Conservation (phyloP, 2,113 vertebrate species). For the Calidris pugnax region DNA sequence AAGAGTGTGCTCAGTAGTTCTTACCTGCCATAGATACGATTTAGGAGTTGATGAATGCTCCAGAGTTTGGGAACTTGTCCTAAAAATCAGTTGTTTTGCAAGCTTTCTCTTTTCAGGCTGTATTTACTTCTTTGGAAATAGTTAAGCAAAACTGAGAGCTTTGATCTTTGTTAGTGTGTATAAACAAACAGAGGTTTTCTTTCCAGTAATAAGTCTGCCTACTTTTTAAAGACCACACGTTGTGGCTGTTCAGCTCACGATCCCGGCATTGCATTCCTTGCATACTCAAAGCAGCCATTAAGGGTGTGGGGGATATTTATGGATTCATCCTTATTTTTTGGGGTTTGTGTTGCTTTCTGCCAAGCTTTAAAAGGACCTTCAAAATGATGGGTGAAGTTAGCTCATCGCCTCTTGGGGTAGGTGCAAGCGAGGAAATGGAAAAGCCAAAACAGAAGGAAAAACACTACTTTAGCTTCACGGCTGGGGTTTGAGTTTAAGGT, state of each 20-base stretch:
- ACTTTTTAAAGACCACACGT: neutral
- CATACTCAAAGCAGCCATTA: neutral
- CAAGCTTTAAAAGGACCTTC: neutral
- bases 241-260: neutral
- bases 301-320: neutral
- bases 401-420: neutral
- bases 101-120: conserved; percentile 28
- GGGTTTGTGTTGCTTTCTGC: neutral
- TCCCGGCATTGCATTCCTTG: neutral
- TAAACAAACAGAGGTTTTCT: conserved; percentile 28
- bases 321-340: neutral
- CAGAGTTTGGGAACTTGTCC: neutral
- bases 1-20: neutral
- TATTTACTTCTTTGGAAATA: conserved; percentile 17
- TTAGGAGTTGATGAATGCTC: neutral
- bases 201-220: neutral
- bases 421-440: neutral
- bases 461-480: neutral
- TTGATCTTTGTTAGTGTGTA: conserved; percentile 23
- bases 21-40: neutral
- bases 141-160: conserved; percentile 37
- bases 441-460: neutral
- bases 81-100: neutral
- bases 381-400: neutral
- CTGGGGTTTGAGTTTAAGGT: neutral